A percentile compares a stretch with the other conserved stretches of the same genome.
Conservation (phyloP, 2,797 vertebrate genomes). For the Brachymystax lenok region DNA sequence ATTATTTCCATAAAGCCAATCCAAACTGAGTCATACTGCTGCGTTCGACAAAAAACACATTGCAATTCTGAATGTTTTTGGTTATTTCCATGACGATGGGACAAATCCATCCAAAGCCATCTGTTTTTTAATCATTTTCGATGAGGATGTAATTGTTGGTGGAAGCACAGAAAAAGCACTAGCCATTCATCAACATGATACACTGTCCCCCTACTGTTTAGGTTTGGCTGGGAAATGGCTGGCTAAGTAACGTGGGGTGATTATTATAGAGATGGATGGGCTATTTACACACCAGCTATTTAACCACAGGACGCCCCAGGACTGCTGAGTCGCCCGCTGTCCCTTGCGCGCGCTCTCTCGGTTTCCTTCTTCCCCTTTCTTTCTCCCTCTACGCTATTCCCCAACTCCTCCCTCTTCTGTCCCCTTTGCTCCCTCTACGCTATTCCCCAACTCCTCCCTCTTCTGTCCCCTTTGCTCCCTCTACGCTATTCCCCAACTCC, state of each 20-base stretch:
- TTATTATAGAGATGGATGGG: constrained; percentile 42
- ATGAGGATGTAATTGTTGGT: constrained; percentile 40
- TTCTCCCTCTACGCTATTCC: neutral
- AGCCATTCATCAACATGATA: constrained; percentile 40
- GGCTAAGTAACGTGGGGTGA: constrained; percentile 29
- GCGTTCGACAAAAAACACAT: constrained; percentile 14
- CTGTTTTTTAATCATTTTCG: constrained; percentile 47
- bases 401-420: neutral
- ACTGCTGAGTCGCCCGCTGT: constrained; percentile 26
- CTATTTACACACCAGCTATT: constrained; percentile 40
- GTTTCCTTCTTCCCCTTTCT: neutral
- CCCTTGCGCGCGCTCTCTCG: neutral
- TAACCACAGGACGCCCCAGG: constrained; percentile 22
- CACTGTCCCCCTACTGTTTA: neutral
- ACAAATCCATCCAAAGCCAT: constrained; percentile 42
- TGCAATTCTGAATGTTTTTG: constrained; percentile 31
- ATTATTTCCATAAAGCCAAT: constrained; percentile 33
- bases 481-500: neutral
- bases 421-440: neutral
- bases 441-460: neutral
- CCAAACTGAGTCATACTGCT: constrained; percentile 24
- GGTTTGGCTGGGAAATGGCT: constrained; percentile 6
- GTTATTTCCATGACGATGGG: constrained; percentile 40
- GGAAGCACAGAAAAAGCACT: constrained; percentile 24
- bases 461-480: neutral